Base-by-base conservation (phyloP, 2,888 invertebrate species). In the Periphyllus acericola region DNA sequence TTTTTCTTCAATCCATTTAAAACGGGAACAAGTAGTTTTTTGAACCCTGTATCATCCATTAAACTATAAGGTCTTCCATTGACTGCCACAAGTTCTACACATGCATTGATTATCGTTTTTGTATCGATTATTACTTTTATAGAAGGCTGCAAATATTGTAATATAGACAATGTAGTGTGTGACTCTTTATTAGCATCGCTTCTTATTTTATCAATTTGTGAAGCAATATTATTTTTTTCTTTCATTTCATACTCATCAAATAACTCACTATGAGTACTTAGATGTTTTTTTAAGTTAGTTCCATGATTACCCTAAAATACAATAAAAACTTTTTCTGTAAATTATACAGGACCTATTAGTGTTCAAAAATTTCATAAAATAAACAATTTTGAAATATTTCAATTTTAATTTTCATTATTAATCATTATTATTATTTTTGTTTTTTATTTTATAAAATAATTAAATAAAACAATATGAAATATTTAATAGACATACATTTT, bases 281-380 rank as follows among this genome's bases (percentile, higher is more conserved):
- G 32, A 78, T 78, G 78, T 21, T 32, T 52, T 21, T 78, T 78
- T 21, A 78, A 32, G 8, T 78, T 78, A 29, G 78, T 32, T 3
- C 55, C 78, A 55, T 78, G 78, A 9, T 78, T 55, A 32, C 78
- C 78, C 78, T 78, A 60, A 46, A 46, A n/a, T n/a, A n/a, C n/a
- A n/a, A n/a, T n/a, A n/a, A n/a, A n/a, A n/a, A n/a, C n/a, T n/a
- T n/a, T n/a, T n/a, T n/a, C n/a, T n/a, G n/a, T n/a, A n/a, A n/a
- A n/a, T n/a, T n/a, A n/a, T n/a, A n/a, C n/a, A n/a, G n/a, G n/a
- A n/a, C n/a, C n/a, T n/a, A n/a, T n/a, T n/a, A n/a, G n/a, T n/a
- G n/a, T n/a, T n/a, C n/a, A n/a, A n/a, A n/a, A n/a, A n/a, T n/a
- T n/a, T n/a, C n/a, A n/a, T n/a, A n/a, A n/a, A n/a, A n/a, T n/a